Percentiles rank a stretch among this genome's conserved stretches.
Conservation (phyloP, 2,113 vertebrate genomes). For the Gymnorhina tibicen region DNA sequence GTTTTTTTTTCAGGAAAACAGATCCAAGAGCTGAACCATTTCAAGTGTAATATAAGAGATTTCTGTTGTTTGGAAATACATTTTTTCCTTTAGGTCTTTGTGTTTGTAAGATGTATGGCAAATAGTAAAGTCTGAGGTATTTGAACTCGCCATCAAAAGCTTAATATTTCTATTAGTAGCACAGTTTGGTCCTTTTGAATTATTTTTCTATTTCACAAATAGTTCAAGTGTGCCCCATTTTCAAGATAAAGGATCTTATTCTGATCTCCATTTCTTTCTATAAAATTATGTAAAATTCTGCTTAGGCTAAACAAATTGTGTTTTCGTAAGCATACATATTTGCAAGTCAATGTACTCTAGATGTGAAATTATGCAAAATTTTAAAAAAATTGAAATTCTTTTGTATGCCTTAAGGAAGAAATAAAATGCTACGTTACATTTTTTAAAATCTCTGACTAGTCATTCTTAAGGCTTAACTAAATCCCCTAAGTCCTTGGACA, state of each 20-base stretch:
- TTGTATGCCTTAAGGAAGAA: not conserved
- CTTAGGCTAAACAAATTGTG: not conserved
- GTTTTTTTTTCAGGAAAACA: not conserved
- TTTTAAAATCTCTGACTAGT: not conserved
- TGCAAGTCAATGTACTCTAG: not conserved
- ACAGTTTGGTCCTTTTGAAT: not conserved
- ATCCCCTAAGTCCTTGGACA: not conserved
- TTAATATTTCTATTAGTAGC: not conserved
- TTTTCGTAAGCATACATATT: not conserved
- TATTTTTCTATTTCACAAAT: not conserved
- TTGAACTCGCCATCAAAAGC: not conserved
- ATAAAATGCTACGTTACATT: not conserved
- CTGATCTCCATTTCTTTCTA: not conserved
- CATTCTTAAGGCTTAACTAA: slow-evolving; percentile 13
- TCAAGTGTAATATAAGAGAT: not conserved
- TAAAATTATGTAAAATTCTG: not conserved
- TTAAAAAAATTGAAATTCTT: not conserved
- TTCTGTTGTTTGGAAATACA: not conserved
- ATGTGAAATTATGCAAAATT: not conserved
- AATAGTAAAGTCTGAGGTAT: not conserved
- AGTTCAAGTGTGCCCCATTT: not conserved
- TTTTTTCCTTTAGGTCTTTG: not conserved
- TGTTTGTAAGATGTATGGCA: not conserved
- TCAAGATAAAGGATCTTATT: not conserved
- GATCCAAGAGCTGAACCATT: not conserved